phyloP scores from a whole-genome alignment of 2,888 invertebrate species.

The Andrena minutula region DNA sequence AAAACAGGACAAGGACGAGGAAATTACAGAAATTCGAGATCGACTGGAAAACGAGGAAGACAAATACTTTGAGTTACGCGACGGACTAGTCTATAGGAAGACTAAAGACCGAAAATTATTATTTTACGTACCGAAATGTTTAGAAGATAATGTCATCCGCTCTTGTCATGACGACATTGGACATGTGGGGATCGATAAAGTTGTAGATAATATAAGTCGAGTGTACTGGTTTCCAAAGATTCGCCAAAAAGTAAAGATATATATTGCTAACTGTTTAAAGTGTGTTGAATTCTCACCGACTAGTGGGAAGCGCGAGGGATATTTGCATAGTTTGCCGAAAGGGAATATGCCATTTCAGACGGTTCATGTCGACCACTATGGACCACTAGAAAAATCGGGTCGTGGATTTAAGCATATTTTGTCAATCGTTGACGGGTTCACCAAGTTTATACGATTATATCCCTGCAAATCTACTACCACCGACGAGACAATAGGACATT shows the following conservation, averaged over 20 bases:
- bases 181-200: neutral
- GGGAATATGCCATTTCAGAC: neutral
- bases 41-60: conserved; percentile 9
- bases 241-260: neutral
- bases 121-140: neutral
- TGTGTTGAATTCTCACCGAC: neutral
- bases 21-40: conserved; percentile 19
- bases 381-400: neutral
- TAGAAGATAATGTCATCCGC: conserved; percentile 27
- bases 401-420: neutral
- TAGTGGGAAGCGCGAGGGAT: neutral
- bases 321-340: neutral
- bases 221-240: neutral
- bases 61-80: conserved; percentile 20
- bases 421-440: neutral
- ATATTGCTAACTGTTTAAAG: conserved; percentile 21
- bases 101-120: neutral
- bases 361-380: conserved; percentile 5
- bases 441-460: neutral
- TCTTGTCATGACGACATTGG: neutral
- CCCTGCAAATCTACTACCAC: neutral
- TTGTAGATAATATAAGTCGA: neutral
- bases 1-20: conserved; percentile 13
- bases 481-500: neutral
- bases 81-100: conserved; percentile 35